phyloP scores from a whole-genome alignment of 37 sponge, comb jelly and placozoan genomes.

The Theonella swinhoei region DNA sequence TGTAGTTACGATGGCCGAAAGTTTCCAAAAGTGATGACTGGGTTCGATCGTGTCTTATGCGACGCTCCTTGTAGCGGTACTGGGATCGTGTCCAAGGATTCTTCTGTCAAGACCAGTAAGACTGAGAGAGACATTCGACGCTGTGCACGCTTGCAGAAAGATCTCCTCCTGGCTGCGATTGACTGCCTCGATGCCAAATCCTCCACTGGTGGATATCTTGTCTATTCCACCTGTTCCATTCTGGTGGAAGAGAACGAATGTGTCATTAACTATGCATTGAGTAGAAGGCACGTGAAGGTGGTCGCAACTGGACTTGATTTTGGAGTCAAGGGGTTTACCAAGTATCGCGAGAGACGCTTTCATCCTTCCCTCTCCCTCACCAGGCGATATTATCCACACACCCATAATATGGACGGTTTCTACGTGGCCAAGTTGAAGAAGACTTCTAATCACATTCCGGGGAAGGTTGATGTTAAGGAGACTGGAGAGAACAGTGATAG shows the following conservation, averaged over 20 bases:
- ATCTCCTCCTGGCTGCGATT: slow-evolving; percentile 95
- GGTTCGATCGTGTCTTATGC: slow-evolving; percentile 94
- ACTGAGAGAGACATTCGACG: slow-evolving; percentile 83
- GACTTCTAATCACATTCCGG: slow-evolving; percentile 63
- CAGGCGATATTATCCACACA: slow-evolving; percentile 93
- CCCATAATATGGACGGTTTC: slow-evolving; percentile 99
- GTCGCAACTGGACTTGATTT: slow-evolving; percentile 88
- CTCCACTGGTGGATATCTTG: slow-evolving; percentile 87
- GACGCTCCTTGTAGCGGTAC: slow-evolving; percentile 99
- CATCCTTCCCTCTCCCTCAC: slow-evolving; percentile 87
- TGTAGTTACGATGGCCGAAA: slow-evolving; percentile 93
- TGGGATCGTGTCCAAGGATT: slow-evolving; percentile 95
- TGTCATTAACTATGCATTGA: slow-evolving; percentile 95
- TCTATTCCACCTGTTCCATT: slow-evolving; percentile 97
- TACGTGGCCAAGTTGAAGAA: slow-evolving; percentile 98
- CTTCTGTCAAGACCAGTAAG: slow-evolving; percentile 86
- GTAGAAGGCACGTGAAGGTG: slow-evolving; percentile 86
- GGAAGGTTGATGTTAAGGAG: background rate
- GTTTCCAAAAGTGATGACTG: slow-evolving; percentile 92
- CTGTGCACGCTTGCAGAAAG: slow-evolving; percentile 91
- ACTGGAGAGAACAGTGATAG: background rate
- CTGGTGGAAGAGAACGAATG: slow-evolving; percentile 97
- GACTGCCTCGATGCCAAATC: slow-evolving; percentile 88
- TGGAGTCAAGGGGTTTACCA: slow-evolving; percentile 87
- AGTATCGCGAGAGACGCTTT: slow-evolving; percentile 86